Percentiles rank a stretch among this genome's conserved stretches.
These are phyloP conservation scores for Heterochromis multidens DNA, from an alignment of 2,113 vertebrate species.

Conservation along the genomic window DNA sequence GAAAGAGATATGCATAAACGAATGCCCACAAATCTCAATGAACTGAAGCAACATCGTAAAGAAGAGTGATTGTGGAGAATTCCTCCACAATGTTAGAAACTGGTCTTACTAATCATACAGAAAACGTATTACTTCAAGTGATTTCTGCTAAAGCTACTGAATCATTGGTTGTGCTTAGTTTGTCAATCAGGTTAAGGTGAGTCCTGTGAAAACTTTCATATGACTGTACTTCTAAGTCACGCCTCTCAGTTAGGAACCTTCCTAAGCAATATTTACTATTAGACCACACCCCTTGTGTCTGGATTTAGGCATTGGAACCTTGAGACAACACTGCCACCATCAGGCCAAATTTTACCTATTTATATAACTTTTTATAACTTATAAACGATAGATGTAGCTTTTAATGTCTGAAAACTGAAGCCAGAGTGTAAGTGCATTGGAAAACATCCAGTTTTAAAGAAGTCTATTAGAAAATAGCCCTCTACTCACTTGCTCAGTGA, in stretches of 20 bases:
- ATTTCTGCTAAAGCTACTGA: neutral
- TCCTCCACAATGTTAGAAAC: too few relatives aligned
- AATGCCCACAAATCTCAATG: too few relatives aligned
- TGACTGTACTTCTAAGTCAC: too few relatives aligned
- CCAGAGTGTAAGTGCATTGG: neutral
- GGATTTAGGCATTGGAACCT: neutral
- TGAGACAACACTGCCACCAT: neutral
- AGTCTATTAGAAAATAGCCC: neutral
- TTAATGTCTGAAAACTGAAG: neutral
- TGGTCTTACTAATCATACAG: too few relatives aligned
- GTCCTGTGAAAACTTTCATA: too few relatives aligned
- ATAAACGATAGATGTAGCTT: neutral
- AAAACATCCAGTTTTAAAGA: neutral
- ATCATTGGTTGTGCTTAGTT: too few relatives aligned
- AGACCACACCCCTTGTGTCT: neutral
- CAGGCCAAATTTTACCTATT: neutral
- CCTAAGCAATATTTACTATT: neutral
- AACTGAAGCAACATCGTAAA: neutral
- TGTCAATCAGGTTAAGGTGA: too few relatives aligned
- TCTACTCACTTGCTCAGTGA: neutral
- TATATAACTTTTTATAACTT: too few relatives aligned
- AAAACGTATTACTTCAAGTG: neutral
- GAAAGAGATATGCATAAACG: neutral
- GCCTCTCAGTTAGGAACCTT: neutral
- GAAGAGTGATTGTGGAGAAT: too few relatives aligned